Evolutionary conservation across 2,888 invertebrate species (phyloP), one percentile per base, ranked within the genome.

Genomic region (Uropetala carovei): DNA sequence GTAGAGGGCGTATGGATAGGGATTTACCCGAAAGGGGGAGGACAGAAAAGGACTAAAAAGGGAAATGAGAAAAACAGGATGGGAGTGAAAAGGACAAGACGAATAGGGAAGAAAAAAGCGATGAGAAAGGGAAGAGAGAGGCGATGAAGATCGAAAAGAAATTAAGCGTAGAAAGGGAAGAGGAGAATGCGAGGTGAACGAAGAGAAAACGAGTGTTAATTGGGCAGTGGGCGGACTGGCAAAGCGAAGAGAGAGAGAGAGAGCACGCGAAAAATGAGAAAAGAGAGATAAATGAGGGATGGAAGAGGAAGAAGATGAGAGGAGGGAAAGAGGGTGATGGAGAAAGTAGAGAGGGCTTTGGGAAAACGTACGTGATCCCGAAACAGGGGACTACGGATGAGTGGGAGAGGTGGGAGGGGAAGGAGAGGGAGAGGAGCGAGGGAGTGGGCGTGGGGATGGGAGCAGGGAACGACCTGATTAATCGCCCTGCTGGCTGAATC

Each of bases 401-500:
- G 85, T 27, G 83, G 82, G 92, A 89, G 84, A 64, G 89, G 86
- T 86, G 82, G 92, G n/a, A 64, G 75, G 83, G 18, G 30, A 43
- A 43, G 43, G 5, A 43, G 43, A 43, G 43, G 43, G 43, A 43
- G 43, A 43, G 59, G 86, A 82, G 13, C 43, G 89, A 82, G 60
- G 86, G 82, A 85, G 85, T 84, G 81, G 92, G 86, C 85, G 83
- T 86, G 30, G 81, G 82, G 59, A 18, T n/a, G 22, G 60, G 16
- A 64, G 60, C 86, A 27, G 86, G 22, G 60, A n/a, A 86, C 27
- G 60, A 60, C 60, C 86, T 86, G 89, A 89, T 89, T 89, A 89
- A 89, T 89, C 64, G 89, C 89, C 86, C 86, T 86, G 60, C 86
- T 86, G 86, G 27, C 89, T 68, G 89, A 89, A 89, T 89, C 89